Base-by-base conservation (phyloP, 1,140 invertebrate species). In the Battus philenor region DNA sequence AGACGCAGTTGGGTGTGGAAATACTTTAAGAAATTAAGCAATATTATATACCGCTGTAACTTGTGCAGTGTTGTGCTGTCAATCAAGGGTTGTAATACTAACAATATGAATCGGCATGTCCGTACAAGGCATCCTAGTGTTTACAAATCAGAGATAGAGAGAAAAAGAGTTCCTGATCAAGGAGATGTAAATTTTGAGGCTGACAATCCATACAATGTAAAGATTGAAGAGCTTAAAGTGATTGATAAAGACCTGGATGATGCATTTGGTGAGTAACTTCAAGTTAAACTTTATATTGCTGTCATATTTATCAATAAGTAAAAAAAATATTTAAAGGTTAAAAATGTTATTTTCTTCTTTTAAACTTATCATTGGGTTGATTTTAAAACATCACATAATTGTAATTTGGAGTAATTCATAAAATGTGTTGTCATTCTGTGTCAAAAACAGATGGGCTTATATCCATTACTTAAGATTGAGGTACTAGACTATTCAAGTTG, bases 1-100 rank as follows among this genome's bases (percentile, higher is more conserved):
- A 80, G 69, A 59, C 59, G 77, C 10, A 83, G 79, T 32, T 83
- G 77, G 76, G 72, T 83, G 1, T 83, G 79, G 79, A 81, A 81
- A 22, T 81, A 81, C 31, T 83, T 81, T 22, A 64, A 71, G 15
- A 69, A 64, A 18, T n/a, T 83, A 7, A 78, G 69, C 47, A 76
- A 53, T 33, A 72, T 71, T 1, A 75, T 83, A 20, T 83, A 77
- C 50, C 62, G 73, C 2, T 85, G 81, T 33, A 73, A 60, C 7
- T 41, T 85, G 0, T 85, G 81, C 50, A 66, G 64, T 13, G 77
- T 69, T 0, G 71, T 78, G 0, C 45, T 85, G 3, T 85, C 81
- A 0, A 85, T 82, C 47, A 85, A 85, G 36, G 78, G 73, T 1
- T 79, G 71, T 38, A 85, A 85, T 27, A 73, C 73, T 0, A 85